Conservation (phyloP, 2,113 vertebrate genomes). For the Istiophorus platypterus region DNA sequence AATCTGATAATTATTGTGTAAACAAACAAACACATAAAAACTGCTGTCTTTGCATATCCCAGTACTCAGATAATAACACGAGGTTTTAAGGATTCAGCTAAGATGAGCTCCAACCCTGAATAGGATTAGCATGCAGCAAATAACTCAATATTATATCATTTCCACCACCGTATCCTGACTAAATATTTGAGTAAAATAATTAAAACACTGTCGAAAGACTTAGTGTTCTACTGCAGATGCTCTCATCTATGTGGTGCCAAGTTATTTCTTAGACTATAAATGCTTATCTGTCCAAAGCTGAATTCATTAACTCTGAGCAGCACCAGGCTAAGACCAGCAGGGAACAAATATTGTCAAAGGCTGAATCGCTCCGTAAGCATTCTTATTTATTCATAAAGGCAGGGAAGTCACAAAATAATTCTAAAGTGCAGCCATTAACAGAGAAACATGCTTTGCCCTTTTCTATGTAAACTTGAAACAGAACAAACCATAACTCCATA, state of each 20-base stretch:
- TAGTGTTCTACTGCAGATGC: not conserved
- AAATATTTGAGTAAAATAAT: slow-evolving; percentile 27
- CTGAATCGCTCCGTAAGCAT: not conserved
- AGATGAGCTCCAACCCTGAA: not conserved
- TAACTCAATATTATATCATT: not conserved
- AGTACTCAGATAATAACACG: not conserved
- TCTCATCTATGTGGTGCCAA: not conserved
- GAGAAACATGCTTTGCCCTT: slow-evolving; percentile 6
- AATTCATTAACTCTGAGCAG: not conserved
- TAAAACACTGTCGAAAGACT: slow-evolving; percentile 10
- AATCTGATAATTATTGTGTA: not conserved
- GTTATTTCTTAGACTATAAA: not conserved
- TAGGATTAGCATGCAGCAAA: not conserved
- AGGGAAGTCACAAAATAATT: not conserved
- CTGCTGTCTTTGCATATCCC: not conserved
- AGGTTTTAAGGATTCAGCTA: not conserved
- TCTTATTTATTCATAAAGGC: not conserved
- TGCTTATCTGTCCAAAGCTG: not conserved
- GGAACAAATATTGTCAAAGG: not conserved
- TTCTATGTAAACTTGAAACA: slow-evolving; percentile 18
- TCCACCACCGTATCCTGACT: not conserved
- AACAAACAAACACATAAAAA: slow-evolving; percentile 2
- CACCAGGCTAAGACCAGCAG: not conserved
- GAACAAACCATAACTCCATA: not conserved
- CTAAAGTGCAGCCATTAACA: not conserved